These are phyloP conservation scores for Phenganax stokvisi DNA, from an alignment of 92 coral and sea anemone species.

Conservation along the genomic window DNA sequence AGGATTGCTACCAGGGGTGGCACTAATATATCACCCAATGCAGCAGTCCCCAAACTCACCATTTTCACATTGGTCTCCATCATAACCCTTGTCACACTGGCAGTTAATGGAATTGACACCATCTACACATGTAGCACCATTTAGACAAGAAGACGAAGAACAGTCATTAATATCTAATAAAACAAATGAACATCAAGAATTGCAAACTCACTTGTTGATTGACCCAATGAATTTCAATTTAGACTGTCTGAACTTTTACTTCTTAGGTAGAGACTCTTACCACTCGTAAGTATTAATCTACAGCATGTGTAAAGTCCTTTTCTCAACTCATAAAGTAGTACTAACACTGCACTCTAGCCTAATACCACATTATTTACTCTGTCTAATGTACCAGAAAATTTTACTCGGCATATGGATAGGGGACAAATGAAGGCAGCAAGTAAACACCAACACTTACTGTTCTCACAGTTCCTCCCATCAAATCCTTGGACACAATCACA, in stretches of 20 bases:
- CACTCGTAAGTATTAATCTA: too few species aligned
- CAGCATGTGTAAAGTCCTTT: too few species aligned
- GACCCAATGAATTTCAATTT: not conserved
- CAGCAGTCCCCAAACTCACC: not conserved
- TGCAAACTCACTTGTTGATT: not conserved
- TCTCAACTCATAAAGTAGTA: too few species aligned
- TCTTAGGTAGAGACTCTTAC: not conserved
- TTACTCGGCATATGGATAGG: too few species aligned
- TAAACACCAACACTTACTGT: not conserved
- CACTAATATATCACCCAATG: not conserved
- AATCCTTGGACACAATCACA: constrained; percentile 19
- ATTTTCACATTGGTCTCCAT: constrained; percentile 26
- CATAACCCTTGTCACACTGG: constrained; percentile 21
- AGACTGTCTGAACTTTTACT: not conserved
- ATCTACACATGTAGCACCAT: constrained; percentile 34
- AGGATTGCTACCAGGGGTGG: not conserved
- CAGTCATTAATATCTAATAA: constrained; percentile 31
- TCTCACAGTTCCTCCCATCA: constrained; percentile 22
- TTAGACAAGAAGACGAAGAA: constrained; percentile 1
- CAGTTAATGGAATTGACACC: constrained; percentile 24
- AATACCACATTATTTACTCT: too few species aligned
- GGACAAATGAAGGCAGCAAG: not conserved
- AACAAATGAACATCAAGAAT: not conserved
- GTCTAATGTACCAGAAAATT: too few species aligned
- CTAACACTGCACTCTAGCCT: too few species aligned